phyloP scores from a whole-genome alignment of 2,113 vertebrate species.

The Gila orcuttii region DNA sequence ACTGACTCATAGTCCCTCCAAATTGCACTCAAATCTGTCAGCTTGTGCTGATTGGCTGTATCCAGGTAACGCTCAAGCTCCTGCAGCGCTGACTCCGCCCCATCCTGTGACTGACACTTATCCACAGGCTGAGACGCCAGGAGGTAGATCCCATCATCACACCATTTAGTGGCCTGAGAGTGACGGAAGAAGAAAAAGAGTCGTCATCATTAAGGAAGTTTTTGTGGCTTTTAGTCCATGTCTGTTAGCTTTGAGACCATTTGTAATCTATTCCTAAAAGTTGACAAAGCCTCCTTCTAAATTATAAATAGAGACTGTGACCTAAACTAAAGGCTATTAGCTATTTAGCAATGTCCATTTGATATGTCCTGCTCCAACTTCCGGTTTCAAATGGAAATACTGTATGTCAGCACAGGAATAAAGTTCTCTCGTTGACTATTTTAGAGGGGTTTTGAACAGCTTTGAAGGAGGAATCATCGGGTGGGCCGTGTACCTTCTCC shows the following conservation, averaged over 20 bases:
- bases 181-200: neutral
- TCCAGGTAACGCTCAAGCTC: constrained; percentile 94
- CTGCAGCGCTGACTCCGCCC: constrained; percentile 91
- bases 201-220: neutral
- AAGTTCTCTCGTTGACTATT: neutral
- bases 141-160: constrained; percentile 93
- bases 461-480: neutral
- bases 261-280: neutral
- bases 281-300: neutral
- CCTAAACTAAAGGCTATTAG: neutral
- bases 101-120: constrained; percentile 96
- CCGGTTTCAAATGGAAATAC: neutral
- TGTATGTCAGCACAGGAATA: neutral
- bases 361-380: neutral
- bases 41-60: constrained; percentile 77
- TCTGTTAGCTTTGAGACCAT: neutral
- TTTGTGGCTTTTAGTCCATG: neutral
- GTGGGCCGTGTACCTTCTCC: constrained; percentile 78
- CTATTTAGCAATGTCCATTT: neutral
- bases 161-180: constrained; percentile 88
- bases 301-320: neutral
- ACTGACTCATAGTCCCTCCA: constrained; percentile 84
- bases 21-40: constrained; percentile 81
- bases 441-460: neutral
- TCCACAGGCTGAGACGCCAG: constrained; percentile 94